Percentiles rank a stretch among this genome's conserved stretches.
These are phyloP conservation scores for Hepsetus odoe DNA, from an alignment of 2,113 vertebrate genomes.

Conservation along the genomic window DNA sequence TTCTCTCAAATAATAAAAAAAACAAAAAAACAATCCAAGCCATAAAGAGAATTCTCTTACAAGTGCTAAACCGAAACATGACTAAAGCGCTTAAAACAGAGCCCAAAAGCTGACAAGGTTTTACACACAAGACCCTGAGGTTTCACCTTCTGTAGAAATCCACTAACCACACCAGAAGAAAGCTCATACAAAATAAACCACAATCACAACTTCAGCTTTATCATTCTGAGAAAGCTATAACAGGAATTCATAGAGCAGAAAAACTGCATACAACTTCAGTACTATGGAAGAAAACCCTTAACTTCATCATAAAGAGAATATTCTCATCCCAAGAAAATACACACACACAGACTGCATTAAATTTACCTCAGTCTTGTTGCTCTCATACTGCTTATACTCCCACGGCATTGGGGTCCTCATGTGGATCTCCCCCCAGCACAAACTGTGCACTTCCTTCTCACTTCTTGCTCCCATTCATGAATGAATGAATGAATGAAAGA, in stretches of 20 bases:
- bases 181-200: not conserved
- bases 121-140: not conserved
- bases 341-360: constrained; percentile 17
- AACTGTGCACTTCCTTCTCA: constrained; percentile 74
- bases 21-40: not conserved
- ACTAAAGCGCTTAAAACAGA: not conserved
- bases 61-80: not conserved
- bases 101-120: not conserved
- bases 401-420: constrained; percentile 68
- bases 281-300: not conserved
- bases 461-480: constrained; percentile 55
- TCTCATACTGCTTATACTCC: constrained; percentile 72
- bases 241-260: not conserved
- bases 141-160: not conserved
- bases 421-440: constrained; percentile 67
- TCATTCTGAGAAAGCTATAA: not conserved
- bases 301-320: not conserved
- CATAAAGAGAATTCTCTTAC: not conserved
- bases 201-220: not conserved
- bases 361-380: constrained; percentile 75
- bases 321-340: not conserved
- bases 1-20: not conserved
- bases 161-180: not conserved
- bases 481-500: too few relatives aligned
- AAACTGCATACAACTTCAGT: not conserved